Conservation (phyloP, 2,113 vertebrate species). For the Alligator sinensis region DNA sequence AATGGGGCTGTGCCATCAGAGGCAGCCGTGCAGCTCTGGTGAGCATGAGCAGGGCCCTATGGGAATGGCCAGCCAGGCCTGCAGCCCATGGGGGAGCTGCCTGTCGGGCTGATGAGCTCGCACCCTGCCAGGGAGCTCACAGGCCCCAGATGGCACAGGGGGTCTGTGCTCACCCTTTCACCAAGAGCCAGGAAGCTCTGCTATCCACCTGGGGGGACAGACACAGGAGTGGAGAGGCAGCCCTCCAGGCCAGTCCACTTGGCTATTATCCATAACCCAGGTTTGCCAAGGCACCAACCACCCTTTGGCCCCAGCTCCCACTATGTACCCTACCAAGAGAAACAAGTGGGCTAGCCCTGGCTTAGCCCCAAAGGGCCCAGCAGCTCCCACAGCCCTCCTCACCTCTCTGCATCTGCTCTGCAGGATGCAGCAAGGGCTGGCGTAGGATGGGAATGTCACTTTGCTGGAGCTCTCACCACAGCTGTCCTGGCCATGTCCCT, state of each 20-base stretch:
- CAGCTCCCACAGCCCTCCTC: neutral
- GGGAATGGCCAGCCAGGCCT: too few relatives aligned
- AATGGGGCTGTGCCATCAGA: neutral
- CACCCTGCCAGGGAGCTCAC: neutral
- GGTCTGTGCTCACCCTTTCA: too few relatives aligned
- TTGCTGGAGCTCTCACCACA: neutral
- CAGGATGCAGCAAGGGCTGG: too few relatives aligned
- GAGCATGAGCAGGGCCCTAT: neutral
- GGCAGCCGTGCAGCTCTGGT: neutral
- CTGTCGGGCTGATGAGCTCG: neutral
- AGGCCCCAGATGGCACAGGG: neutral
- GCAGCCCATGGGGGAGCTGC: neutral
- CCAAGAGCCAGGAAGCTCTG: too few relatives aligned
- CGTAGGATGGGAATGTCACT: neutral
- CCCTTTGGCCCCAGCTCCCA: too few relatives aligned
- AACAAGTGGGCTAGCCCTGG: too few relatives aligned
- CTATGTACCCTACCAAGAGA: too few relatives aligned
- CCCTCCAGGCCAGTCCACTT: too few relatives aligned
- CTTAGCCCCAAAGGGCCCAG: neutral
- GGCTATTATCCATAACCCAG: too few relatives aligned
- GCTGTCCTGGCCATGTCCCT: too few relatives aligned
- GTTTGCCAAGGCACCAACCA: neutral
- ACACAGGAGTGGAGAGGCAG: too few relatives aligned
- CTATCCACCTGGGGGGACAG: too few relatives aligned
- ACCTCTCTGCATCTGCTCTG: neutral